phyloP scores from a whole-genome alignment of 2,888 invertebrate species.

The Drosophila lutescens region DNA sequence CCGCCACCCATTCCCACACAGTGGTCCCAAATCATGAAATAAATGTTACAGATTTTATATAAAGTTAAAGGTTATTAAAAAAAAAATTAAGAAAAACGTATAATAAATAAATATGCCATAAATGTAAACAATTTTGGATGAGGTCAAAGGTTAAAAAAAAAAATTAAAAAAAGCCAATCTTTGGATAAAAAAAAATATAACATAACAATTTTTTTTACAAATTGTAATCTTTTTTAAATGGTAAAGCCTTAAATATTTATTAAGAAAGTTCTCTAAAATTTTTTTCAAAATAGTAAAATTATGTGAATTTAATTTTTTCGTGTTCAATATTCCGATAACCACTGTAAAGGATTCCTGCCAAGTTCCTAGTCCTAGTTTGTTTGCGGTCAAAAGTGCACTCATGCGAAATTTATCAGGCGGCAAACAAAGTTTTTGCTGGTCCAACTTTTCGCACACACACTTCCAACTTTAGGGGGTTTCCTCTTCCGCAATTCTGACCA shows the following conservation, averaged over 20 bases:
- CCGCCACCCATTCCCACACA: conserved; percentile 1
- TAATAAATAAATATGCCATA: too few relatives aligned
- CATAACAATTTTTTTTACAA: not conserved
- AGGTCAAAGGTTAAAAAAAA: too few relatives aligned
- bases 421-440: conserved; percentile 50
- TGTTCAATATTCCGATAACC: conserved; percentile 1
- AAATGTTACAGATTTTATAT: not conserved
- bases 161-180: too few relatives aligned
- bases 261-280: too few relatives aligned
- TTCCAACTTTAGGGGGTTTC: conserved; percentile 16
- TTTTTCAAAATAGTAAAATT: too few relatives aligned
- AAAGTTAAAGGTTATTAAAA: too few relatives aligned
- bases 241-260: not conserved
- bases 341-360: conserved; percentile 33
- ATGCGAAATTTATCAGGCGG: conserved; percentile 73
- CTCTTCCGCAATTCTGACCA: conserved; percentile 15
- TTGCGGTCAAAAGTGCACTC: conserved; percentile 79
- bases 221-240: too few relatives aligned
- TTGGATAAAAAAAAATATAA: not conserved
- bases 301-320: too few relatives aligned
- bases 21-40: conserved; percentile 5
- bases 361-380: conserved; percentile 64
- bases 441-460: conserved; percentile 58
- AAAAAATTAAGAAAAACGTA: too few relatives aligned
- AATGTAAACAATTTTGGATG: too few relatives aligned